phyloP scores from a whole-genome alignment of 2,888 invertebrate species.

The Synanthedon myopaeformis region DNA sequence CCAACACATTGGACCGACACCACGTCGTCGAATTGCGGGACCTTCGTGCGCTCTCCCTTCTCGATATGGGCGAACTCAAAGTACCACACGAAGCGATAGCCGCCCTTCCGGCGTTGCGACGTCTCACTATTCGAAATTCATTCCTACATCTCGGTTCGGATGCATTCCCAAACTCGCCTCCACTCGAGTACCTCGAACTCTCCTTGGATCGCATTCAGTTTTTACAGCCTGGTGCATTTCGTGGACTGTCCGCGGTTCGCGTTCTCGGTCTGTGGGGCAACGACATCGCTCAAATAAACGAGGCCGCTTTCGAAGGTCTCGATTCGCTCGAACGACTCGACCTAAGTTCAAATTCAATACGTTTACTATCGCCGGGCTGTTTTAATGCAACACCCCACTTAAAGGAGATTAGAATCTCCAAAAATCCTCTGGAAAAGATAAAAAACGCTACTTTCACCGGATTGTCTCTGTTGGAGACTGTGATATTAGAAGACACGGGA shows the following conservation, averaged over 20 bases:
- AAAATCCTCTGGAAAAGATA: background rate
- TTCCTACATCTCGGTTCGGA: slow-evolving; percentile 1
- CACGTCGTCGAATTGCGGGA: slow-evolving; percentile 27
- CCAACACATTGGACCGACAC: slow-evolving; percentile 60
- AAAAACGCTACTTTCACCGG: slow-evolving; percentile 1
- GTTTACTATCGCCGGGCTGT: slow-evolving; percentile 5
- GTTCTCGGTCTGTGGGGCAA: background rate
- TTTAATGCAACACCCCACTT: background rate
- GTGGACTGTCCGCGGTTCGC: background rate
- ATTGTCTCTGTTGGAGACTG: slow-evolving; percentile 3
- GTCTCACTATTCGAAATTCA: slow-evolving; percentile 1
- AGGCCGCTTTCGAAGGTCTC: slow-evolving; percentile 13
- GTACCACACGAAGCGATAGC: slow-evolving; percentile 2
- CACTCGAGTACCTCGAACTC: slow-evolving; percentile 4
- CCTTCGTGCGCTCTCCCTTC: slow-evolving; percentile 2
- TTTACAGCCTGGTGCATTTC: slow-evolving; percentile 4
- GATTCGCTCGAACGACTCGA: slow-evolving; percentile 8
- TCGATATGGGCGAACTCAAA: background rate
- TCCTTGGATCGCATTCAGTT: slow-evolving; percentile 11
- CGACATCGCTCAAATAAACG: slow-evolving; percentile 7
- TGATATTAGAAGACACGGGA: slow-evolving; percentile 4
- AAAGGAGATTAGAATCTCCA: slow-evolving; percentile 1
- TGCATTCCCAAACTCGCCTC: background rate
- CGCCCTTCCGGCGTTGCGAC: slow-evolving; percentile 3
- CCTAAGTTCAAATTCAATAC: slow-evolving; percentile 16